Conservation (phyloP, 2,113 vertebrate genomes). For the Chionis minor region DNA sequence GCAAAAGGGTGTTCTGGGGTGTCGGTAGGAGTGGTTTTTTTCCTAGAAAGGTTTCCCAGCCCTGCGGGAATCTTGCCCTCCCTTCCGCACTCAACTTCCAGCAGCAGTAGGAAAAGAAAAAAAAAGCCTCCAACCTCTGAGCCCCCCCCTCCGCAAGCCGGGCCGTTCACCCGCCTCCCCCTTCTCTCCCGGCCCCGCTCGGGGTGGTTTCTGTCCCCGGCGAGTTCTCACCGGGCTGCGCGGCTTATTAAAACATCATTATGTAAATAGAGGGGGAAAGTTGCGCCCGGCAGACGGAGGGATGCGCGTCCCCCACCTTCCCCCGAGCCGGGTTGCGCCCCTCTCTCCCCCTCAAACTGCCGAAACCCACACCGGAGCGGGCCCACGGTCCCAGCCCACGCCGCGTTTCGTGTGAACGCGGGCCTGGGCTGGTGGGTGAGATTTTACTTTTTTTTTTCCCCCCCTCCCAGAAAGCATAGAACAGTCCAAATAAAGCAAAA, state of each 20-base stretch:
- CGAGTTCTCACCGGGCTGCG: background rate
- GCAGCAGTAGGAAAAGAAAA: background rate
- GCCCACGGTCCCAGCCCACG: background rate
- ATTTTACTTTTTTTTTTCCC: background rate
- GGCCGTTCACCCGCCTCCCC: no score
- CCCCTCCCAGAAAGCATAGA: background rate
- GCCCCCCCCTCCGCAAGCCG: no score
- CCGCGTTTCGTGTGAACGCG: background rate
- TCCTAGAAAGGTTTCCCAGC: background rate
- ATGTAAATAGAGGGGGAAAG: constrained; percentile 71
- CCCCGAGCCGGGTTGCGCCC: background rate
- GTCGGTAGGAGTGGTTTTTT: background rate
- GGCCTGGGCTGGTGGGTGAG: fast-evolving
- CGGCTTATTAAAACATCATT: constrained; percentile 72
- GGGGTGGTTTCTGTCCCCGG: background rate
- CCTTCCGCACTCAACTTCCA: background rate
- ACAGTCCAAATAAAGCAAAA: background rate
- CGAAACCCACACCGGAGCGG: background rate
- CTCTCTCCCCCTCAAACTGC: background rate
- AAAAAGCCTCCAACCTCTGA: background rate
- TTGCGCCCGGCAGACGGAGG: constrained; percentile 13
- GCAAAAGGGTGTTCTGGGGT: background rate
- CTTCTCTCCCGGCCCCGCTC: background rate
- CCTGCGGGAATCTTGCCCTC: no score
- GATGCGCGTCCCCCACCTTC: background rate